A percentile compares a stretch with the other conserved stretches of the same genome.
phyloP scores from a whole-genome alignment of 2,113 vertebrate genomes.

The Cryptoleucopteryx plumbea region DNA sequence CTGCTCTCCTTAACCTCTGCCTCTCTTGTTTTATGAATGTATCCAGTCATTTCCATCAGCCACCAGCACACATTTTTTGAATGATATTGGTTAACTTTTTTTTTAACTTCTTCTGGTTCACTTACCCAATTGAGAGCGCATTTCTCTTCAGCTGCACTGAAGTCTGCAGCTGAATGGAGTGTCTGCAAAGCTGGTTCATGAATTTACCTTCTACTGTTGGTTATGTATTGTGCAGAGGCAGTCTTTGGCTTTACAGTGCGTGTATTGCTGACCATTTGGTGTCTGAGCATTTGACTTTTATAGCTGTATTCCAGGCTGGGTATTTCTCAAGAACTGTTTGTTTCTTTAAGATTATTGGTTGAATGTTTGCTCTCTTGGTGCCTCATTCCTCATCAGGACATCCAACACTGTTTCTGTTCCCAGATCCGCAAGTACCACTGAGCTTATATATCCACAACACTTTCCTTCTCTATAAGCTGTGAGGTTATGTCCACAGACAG shows the following conservation, averaged over 20 bases:
- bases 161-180: neutral
- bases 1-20: neutral
- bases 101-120: neutral
- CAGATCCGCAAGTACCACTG: neutral
- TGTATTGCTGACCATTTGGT: neutral
- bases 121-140: neutral
- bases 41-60: neutral
- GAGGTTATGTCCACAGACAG: neutral
- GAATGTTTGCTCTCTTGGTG: neutral
- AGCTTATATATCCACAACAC: neutral
- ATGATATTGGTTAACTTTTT: neutral
- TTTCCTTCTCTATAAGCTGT: neutral
- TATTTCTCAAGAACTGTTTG: neutral
- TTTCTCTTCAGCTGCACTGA: neutral
- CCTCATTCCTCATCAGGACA: neutral
- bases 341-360: neutral
- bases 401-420: neutral
- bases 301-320: neutral
- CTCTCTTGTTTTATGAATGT: neutral
- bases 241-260: neutral
- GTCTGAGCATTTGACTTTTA: neutral
- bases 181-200: neutral
- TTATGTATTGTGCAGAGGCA: neutral
- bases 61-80: neutral
- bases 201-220: neutral